Conservation (phyloP, 1,140 invertebrate species). For the Centruroides vittatus region DNA sequence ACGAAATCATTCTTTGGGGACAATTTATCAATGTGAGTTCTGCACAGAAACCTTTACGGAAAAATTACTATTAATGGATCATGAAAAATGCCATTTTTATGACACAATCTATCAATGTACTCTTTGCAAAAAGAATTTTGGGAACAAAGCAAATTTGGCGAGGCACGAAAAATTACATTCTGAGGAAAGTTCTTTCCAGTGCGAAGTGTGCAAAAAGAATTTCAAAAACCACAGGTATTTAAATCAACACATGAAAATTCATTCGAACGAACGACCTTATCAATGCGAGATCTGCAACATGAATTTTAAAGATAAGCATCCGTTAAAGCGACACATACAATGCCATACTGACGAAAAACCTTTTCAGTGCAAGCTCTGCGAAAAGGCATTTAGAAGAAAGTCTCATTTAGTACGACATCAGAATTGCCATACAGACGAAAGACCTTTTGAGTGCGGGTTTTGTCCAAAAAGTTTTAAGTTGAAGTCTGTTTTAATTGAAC, state of each 20-base stretch:
- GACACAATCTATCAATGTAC: too few species aligned
- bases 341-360: constrained; percentile 12
- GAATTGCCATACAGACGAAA: constrained; percentile 7
- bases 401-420: constrained; percentile 10
- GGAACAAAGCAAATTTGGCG: too few species aligned
- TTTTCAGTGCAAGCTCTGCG: constrained; percentile 10
- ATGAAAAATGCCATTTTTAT: too few species aligned
- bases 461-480: constrained; percentile 3
- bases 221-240: neutral
- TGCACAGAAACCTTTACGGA: too few species aligned
- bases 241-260: neutral
- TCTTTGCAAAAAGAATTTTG: too few species aligned
- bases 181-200: too few species aligned
- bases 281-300: constrained; percentile 10
- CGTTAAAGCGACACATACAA: constrained; percentile 8
- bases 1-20: too few species aligned
- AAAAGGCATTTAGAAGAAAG: constrained; percentile 4
- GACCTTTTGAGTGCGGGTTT: constrained; percentile 9
- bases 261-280: constrained; percentile 10
- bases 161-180: too few species aligned
- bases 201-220: constrained; percentile 21
- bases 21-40: too few species aligned
- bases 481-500: too few species aligned
- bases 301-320: constrained; percentile 7
- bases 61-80: too few species aligned